Percentiles rank a stretch among this genome's conserved stretches.
Evolutionary conservation across 2,113 vertebrate species (phyloP).

Genomic region (Hyperoodon ampullatus): DNA sequence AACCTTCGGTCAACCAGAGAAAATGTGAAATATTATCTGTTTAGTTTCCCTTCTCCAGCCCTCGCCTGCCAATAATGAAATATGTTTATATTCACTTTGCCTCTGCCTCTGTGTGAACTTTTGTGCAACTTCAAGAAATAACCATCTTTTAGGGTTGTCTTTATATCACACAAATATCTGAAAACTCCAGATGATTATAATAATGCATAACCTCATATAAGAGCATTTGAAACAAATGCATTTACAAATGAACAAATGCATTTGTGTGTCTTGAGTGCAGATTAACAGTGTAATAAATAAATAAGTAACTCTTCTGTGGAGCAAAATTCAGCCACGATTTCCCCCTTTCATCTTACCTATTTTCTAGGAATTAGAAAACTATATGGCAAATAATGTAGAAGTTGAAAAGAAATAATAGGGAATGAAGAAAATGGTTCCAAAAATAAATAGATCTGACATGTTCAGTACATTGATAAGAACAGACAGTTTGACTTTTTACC

Average conservation of each 20-base stretch:
- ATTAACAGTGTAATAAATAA: too few relatives aligned
- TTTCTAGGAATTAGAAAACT: neutral
- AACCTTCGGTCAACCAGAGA: neutral
- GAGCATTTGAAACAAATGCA: neutral
- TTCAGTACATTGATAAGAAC: neutral
- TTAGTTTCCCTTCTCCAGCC: too few relatives aligned
- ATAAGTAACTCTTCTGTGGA: neutral
- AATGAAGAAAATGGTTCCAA: neutral
- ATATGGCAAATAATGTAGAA: neutral
- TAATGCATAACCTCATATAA: rapidly evolving
- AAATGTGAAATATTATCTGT: too few relatives aligned
- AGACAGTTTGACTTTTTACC: neutral
- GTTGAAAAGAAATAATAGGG: neutral
- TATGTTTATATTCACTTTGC: rapidly evolving
- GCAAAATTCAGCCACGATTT: neutral
- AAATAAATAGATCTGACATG: neutral
- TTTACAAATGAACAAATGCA: neutral
- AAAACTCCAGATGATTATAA: too few relatives aligned
- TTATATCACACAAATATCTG: neutral
- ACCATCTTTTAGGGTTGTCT: too few relatives aligned
- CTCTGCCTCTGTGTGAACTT: neutral
- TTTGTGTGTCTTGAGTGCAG: neutral
- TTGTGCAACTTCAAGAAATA: neutral
- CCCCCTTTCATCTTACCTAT: neutral
- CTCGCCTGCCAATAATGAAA: neutral